Percentiles rank a stretch among this genome's conserved stretches.
Evolutionary conservation across 2,888 invertebrate genomes (phyloP).

Genomic region (Yponomeuta malinellus): DNA sequence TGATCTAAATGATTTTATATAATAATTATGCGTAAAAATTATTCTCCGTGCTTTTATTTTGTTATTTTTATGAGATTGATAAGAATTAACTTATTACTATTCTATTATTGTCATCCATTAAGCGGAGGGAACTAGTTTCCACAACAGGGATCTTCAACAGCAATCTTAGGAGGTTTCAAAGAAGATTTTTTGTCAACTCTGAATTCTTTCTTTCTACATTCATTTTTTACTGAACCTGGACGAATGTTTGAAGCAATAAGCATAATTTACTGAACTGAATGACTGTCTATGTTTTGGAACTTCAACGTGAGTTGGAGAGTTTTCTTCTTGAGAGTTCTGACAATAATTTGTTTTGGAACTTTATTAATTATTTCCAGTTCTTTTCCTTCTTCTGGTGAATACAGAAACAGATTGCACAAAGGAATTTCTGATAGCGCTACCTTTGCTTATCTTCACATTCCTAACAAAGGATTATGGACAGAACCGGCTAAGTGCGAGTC

Average conservation of each 20-base stretch:
- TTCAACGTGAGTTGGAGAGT: not conserved
- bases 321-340: not conserved
- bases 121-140: no score
- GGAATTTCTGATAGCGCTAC: not conserved
- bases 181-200: not conserved
- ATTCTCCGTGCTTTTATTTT: no score
- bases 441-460: not conserved
- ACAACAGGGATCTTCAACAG: no score
- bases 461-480: not conserved
- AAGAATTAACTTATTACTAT: no score
- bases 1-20: no score
- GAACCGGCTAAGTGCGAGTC: no score
- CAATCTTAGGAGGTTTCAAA: no score
- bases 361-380: not conserved
- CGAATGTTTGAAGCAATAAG: constrained; percentile 1
- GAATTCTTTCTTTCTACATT: not conserved
- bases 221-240: not conserved
- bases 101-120: no score
- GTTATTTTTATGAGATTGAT: no score
- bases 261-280: not conserved
- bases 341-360: not conserved
- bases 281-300: constrained; percentile 1
- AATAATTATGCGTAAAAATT: no score
- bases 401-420: not conserved
- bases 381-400: not conserved